Conservation (phyloP, 2,888 invertebrate genomes). For the Papilio elwesi region DNA sequence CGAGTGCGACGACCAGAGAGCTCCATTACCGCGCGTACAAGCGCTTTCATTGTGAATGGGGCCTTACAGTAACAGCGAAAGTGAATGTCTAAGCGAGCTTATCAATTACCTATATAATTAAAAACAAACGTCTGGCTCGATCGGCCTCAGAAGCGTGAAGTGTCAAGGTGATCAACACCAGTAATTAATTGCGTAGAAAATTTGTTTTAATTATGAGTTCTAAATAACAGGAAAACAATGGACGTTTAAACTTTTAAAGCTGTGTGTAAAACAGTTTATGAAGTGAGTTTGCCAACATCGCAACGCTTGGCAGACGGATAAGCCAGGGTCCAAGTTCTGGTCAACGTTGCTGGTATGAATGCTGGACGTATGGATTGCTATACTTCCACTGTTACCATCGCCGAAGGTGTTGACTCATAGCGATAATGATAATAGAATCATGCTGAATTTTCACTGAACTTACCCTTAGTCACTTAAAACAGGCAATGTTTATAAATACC, state of each 20-base stretch:
- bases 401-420: no score
- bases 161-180: constrained; percentile 31
- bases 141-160: constrained; percentile 18
- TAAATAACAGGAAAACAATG: neutral
- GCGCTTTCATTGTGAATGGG: constrained; percentile 19
- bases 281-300: neutral
- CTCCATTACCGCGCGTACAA: constrained; percentile 4
- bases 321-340: no score
- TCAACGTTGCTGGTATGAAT: no score
- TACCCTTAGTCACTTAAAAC: no score
- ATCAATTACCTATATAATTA: constrained; percentile 33
- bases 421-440: no score
- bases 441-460: no score
- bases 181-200: constrained; percentile 23
- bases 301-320: no score
- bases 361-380: no score
- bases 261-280: neutral
- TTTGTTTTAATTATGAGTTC: neutral
- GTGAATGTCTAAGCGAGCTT: constrained; percentile 25
- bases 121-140: neutral
- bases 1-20: constrained; percentile 11
- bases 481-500: no score
- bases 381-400: no score
- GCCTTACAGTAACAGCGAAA: constrained; percentile 28
- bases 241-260: neutral